These are phyloP conservation scores for Pipra filicauda DNA, from an alignment of 2,113 vertebrate genomes.

Conservation along the genomic window DNA sequence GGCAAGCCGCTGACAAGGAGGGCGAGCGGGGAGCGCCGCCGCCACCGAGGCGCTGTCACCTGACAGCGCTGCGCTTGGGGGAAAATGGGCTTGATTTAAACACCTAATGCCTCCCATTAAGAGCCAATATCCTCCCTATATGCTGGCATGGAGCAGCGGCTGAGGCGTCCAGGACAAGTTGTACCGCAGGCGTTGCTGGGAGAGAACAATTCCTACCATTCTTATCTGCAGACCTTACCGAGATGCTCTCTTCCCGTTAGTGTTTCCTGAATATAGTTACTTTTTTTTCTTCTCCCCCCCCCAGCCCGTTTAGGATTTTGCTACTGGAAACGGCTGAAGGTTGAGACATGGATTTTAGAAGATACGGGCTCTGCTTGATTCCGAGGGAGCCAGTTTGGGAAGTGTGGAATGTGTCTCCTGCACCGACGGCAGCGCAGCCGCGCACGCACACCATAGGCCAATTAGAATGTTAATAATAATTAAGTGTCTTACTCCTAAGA, in stretches of 20 bases:
- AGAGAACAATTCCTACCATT: neutral
- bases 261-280: neutral
- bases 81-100: neutral
- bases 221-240: slow-evolving; percentile 44
- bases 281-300: neutral
- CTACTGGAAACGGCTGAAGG: neutral
- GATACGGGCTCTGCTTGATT: neutral
- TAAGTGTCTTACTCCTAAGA: slow-evolving; percentile 66
- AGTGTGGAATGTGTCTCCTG: neutral
- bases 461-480: slow-evolving; percentile 67
- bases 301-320: neutral
- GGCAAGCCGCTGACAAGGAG: slow-evolving; percentile 45
- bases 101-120: neutral
- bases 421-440: neutral
- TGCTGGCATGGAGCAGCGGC: neutral
- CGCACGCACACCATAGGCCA: neutral
- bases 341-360: neutral
- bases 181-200: neutral
- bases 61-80: neutral
- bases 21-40: neutral
- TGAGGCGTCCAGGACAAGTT: neutral
- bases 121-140: neutral
- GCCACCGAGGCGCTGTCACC: neutral
- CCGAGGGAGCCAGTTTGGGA: neutral
- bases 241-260: slow-evolving; percentile 7